These are phyloP conservation scores for Microctonus brassicae DNA, from an alignment of 2,888 invertebrate genomes.

Conservation along the genomic window DNA sequence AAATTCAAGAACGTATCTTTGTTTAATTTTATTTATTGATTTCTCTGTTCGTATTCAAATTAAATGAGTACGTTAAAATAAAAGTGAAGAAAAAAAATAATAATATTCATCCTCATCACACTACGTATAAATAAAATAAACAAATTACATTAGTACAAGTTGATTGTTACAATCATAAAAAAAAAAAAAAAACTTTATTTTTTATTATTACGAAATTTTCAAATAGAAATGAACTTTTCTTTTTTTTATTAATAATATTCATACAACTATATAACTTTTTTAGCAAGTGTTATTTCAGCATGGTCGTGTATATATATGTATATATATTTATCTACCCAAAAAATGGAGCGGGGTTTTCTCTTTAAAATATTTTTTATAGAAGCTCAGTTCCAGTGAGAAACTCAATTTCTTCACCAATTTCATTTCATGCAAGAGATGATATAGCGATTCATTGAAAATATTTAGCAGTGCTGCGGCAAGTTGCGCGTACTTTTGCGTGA, in stretches of 20 bases:
- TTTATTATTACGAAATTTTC: no score
- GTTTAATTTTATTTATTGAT: background rate
- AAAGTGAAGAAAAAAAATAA: background rate
- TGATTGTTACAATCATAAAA: no score
- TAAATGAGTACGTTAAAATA: background rate
- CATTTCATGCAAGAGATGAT: conserved; percentile 23
- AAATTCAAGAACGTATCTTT: background rate
- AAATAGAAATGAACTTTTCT: no score
- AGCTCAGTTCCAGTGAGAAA: conserved; percentile 24
- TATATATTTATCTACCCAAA: background rate
- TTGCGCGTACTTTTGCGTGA: background rate
- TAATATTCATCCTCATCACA: no score
- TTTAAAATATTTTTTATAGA: background rate
- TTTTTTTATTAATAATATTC: no score
- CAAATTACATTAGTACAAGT: no score
- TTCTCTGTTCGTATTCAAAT: background rate
- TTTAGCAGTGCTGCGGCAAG: background rate
- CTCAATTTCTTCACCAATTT: conserved; percentile 32
- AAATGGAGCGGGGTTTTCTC: background rate
- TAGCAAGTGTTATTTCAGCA: background rate
- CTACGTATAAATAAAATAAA: no score
- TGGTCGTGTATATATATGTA: background rate
- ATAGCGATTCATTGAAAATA: conserved; percentile 31
- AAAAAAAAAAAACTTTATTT: no score
- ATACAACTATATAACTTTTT: no score